Evolutionary conservation across 2,888 invertebrate species (phyloP).

Genomic region (Cerastis rubricosa): DNA sequence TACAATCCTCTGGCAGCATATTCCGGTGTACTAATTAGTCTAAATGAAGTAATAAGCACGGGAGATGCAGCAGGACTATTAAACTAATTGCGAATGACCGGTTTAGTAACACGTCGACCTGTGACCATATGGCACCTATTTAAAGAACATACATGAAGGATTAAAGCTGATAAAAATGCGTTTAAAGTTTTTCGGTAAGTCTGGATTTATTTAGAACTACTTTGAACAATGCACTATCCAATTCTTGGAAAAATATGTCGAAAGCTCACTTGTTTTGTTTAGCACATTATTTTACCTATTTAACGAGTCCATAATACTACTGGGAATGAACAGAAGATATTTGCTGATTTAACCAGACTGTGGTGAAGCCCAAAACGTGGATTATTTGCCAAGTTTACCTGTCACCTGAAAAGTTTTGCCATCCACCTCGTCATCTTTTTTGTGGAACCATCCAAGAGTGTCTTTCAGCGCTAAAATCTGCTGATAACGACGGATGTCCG

Average conservation of each 20-base stretch:
- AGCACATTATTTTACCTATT: not conserved
- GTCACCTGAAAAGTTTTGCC: not conserved
- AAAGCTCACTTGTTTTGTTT: not conserved
- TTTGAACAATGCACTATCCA: not conserved
- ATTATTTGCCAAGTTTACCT: not conserved
- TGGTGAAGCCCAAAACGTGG: too few relatives aligned
- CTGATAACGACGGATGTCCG: not conserved
- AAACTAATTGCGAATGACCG: slow-evolving; percentile 57
- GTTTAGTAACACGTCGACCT: slow-evolving; percentile 55
- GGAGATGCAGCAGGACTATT: slow-evolving; percentile 58
- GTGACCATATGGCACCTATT: slow-evolving; percentile 52
- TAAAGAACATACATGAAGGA: slow-evolving; percentile 19
- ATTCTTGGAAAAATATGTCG: not conserved
- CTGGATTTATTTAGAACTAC: not conserved
- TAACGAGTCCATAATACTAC: not conserved
- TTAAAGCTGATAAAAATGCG: slow-evolving; percentile 44
- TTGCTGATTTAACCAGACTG: too few relatives aligned
- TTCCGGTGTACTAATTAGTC: slow-evolving; percentile 61
- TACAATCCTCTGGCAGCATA: slow-evolving; percentile 59
- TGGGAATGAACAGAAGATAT: not conserved
- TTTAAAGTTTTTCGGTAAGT: slow-evolving; percentile 46
- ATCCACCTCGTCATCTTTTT: not conserved
- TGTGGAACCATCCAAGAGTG: too few relatives aligned
- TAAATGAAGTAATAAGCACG: slow-evolving; percentile 62
- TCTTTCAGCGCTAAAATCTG: not conserved